Percentiles rank a stretch among this genome's conserved stretches.
These are phyloP conservation scores for Eremobia ochroleuca DNA, from an alignment of 2,888 invertebrate species.

Conservation along the genomic window DNA sequence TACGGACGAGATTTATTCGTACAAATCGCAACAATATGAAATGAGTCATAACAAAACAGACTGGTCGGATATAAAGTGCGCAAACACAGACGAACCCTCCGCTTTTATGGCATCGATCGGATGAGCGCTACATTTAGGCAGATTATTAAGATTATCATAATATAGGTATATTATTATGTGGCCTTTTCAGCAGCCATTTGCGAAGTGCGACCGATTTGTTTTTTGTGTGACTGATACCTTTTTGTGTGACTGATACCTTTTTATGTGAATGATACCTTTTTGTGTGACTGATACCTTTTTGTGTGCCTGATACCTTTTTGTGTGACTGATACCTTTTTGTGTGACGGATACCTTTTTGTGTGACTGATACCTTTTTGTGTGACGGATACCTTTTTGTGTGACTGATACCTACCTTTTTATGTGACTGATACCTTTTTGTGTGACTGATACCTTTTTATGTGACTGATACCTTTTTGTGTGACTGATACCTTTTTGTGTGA, in stretches of 20 bases:
- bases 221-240: conserved; percentile 8
- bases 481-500: conserved; percentile 9
- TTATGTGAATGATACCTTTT: too few relatives aligned
- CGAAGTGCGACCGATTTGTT: conserved; percentile 1
- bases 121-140: conserved; percentile 41
- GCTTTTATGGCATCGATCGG: conserved; percentile 57
- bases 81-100: conserved; percentile 58
- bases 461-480: too few relatives aligned
- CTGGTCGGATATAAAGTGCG: conserved; percentile 26
- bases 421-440: too few relatives aligned
- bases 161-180: conserved; percentile 42
- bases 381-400: too few relatives aligned
- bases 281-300: conserved; percentile 5
- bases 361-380: too few relatives aligned
- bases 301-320: too few relatives aligned
- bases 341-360: too few relatives aligned
- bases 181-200: conserved; percentile 32
- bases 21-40: conserved; percentile 52
- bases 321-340: too few relatives aligned
- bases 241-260: too few relatives aligned
- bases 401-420: too few relatives aligned
- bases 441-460: too few relatives aligned
- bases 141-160: conserved; percentile 55
- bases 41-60: conserved; percentile 44
- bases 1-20: conserved; percentile 19